Conservation (phyloP, 2,888 invertebrate genomes). For the Antheraea assamensis region DNA sequence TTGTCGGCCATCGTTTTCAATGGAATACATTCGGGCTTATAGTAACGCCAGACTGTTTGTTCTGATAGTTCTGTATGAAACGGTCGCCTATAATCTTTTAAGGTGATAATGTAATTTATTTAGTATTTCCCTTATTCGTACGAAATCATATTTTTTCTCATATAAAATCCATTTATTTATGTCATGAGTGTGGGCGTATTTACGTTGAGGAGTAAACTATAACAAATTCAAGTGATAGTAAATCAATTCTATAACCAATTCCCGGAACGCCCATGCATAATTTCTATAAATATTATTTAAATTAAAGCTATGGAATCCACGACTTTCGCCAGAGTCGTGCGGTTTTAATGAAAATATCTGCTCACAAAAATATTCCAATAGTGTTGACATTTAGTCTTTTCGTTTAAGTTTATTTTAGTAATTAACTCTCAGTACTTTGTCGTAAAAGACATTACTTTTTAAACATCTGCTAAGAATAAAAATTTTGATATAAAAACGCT, state of each 20-base stretch:
- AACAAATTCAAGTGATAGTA: too few relatives aligned
- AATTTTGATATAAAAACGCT: conserved; percentile 74
- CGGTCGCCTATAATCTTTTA: conserved; percentile 48
- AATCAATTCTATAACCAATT: too few relatives aligned
- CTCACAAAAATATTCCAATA: conserved; percentile 60
- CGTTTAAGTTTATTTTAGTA: conserved; percentile 53
- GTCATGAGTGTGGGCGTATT: conserved; percentile 40
- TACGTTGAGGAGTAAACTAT: not conserved
- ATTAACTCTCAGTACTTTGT: conserved; percentile 72
- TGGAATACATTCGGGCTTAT: conserved; percentile 37
- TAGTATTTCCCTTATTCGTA: conserved; percentile 64
- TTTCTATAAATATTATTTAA: not conserved
- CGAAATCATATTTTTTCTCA: conserved; percentile 66
- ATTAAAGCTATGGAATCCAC: conserved; percentile 26
- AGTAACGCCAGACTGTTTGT: conserved; percentile 68
- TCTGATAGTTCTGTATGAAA: conserved; percentile 43
- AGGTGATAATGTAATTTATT: conserved; percentile 76
- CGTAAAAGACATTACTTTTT: conserved; percentile 76
- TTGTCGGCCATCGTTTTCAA: conserved; percentile 47
- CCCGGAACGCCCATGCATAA: too few relatives aligned
- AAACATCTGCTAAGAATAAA: conserved; percentile 64
- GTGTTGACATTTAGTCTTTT: conserved; percentile 45
- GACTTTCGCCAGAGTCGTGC: conserved; percentile 69
- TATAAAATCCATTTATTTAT: conserved; percentile 30
- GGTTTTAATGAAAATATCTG: conserved; percentile 42